Conservation (phyloP, 2,113 vertebrate species). For the Pholis gunnellus region DNA sequence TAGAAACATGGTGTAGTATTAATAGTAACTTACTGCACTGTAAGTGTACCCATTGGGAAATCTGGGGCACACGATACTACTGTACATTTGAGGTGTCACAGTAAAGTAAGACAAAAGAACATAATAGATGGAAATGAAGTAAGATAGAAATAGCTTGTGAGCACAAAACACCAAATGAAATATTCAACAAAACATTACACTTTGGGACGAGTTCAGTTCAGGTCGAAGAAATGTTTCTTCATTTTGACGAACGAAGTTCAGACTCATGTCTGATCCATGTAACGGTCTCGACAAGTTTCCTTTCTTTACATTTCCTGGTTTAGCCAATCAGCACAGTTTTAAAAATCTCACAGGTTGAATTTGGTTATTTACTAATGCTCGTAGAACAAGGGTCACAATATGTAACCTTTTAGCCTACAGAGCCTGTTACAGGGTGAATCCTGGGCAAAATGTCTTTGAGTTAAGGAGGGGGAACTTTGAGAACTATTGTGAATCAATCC, state of each 20-base stretch:
- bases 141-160: conserved; percentile 25
- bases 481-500: no score
- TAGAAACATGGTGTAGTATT: conserved; percentile 45
- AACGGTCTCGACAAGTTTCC: neutral
- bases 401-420: neutral
- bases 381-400: neutral
- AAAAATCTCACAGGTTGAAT: neutral
- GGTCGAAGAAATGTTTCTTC: neutral
- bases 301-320: neutral
- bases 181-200: neutral
- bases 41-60: conserved; percentile 34
- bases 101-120: conserved; percentile 20
- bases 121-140: neutral
- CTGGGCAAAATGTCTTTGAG: no score
- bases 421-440: no score
- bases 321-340: neutral
- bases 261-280: neutral
- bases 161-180: neutral
- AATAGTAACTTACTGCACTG: conserved; percentile 46
- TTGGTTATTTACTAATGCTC: neutral
- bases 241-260: neutral
- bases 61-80: conserved; percentile 27
- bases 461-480: no score
- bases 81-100: conserved; percentile 15
- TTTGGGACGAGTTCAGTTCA: neutral